Evolutionary conservation across 2,888 invertebrate species (phyloP).

Genomic region (Caenorhabditis macrosperma): DNA sequence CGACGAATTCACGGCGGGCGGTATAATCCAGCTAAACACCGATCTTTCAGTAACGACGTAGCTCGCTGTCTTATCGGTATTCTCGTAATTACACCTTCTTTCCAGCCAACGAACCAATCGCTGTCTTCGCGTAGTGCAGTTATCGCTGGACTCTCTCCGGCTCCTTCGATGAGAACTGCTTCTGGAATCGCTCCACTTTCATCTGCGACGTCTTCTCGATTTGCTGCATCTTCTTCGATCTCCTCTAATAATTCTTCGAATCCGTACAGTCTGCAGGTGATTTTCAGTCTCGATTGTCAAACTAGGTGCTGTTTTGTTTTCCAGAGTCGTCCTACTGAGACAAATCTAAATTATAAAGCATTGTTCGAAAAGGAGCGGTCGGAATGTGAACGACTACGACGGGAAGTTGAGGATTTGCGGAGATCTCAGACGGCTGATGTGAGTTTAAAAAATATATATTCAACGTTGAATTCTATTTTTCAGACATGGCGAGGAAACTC

Average conservation of each 20-base stretch:
- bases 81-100: background rate
- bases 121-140: conserved; percentile 52
- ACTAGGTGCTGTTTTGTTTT: background rate
- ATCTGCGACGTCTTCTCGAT: conserved; percentile 14
- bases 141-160: conserved; percentile 55
- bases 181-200: background rate
- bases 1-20: conserved; percentile 24
- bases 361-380: conserved; percentile 75
- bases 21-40: conserved; percentile 14
- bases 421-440: conserved; percentile 60
- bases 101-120: conserved; percentile 35
- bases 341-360: conserved; percentile 71
- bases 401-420: conserved; percentile 69
- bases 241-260: conserved; percentile 50
- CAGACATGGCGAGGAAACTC: conserved; percentile 50
- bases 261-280: conserved; percentile 40
- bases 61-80: background rate
- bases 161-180: conserved; percentile 35
- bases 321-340: conserved; percentile 61
- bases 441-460: too few relatives aligned
- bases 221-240: conserved; percentile 35
- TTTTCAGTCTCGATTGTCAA: background rate
- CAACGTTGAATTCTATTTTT: too few relatives aligned
- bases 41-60: conserved; percentile 14
- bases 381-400: conserved; percentile 74